Evolutionary conservation across 2,797 vertebrate species (phyloP).

Genomic region (Pseudochaenichthys georgianus): DNA sequence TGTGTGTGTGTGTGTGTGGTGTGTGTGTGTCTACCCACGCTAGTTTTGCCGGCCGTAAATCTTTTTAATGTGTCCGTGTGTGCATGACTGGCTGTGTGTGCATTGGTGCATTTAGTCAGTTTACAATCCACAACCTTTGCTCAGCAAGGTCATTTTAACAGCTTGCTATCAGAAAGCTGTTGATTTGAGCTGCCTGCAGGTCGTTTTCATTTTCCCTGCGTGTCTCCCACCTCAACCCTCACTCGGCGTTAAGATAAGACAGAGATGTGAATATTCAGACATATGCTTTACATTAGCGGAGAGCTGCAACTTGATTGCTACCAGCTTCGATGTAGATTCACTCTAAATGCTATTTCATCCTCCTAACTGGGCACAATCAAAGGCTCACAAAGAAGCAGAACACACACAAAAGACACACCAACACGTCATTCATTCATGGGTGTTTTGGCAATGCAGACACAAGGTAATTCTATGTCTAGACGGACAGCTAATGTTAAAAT

Average conservation of each 20-base stretch:
- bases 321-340: conserved; percentile 16
- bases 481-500: conserved; percentile 38
- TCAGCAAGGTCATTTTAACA: conserved; percentile 63
- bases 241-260: conserved; percentile 22
- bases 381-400: not conserved
- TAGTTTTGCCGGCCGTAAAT: conserved; percentile 18
- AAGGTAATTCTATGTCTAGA: conserved; percentile 64
- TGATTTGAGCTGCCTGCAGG: conserved; percentile 37
- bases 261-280: conserved; percentile 39
- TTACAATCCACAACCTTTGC: conserved; percentile 59
- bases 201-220: conserved; percentile 6
- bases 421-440: conserved; percentile 41
- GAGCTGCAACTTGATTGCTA: conserved; percentile 24
- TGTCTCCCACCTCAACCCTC: conserved; percentile 26
- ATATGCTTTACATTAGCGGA: conserved; percentile 39
- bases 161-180: conserved; percentile 52
- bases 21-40: conserved; percentile 17
- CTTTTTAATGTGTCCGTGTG: conserved; percentile 14
- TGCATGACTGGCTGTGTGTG: conserved; percentile 23
- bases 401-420: conserved; percentile 30
- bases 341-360: conserved; percentile 23
- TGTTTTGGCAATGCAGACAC: conserved; percentile 41
- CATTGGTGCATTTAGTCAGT: conserved; percentile 39
- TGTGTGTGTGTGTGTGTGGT: conserved; percentile 9
- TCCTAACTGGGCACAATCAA: conserved; percentile 16